Base-by-base conservation (phyloP, 2,797 vertebrate genomes). In the Sandelia bainsii region DNA sequence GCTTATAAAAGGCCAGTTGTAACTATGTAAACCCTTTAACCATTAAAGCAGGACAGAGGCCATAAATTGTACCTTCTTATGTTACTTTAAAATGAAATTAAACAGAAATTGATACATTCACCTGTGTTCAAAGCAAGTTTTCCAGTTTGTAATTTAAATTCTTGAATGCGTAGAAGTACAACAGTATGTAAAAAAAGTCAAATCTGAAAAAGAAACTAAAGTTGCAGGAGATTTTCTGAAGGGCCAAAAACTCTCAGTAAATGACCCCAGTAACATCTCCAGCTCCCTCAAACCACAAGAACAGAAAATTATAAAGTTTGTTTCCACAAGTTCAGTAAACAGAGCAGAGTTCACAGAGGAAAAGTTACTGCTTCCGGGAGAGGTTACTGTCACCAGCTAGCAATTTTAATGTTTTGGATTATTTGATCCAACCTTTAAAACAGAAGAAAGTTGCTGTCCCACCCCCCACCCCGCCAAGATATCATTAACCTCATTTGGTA, bases 371-470 rank as follows among this genome's bases (percentile, higher is more conserved):
- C 42, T 65, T 39, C 32, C 46, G 20, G 12, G 19, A 77, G 22
- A 69, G 8, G 13, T 62, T 60, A 40, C n/a, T 56, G n/a, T 12
- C 1, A 1, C 19, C 8, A 56, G 22, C 9, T 8, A 54, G 16
- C 58, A 39, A 14, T 70, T 37, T 2, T 3, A 42, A 79, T 50
- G 29, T 52, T 75, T 71, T 56, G 39, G 29, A 63, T 20, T 40
- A 9, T 52, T 49, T 45, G 19, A 70, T 78, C 66, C 22, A 27
- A 68, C 46, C 65, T 85, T 62, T 22, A 50, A 83, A 79, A 76
- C 80, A 52, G 81, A 82, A 87, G 74, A 89, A 87, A 87, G 81
- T 72, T 80, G 61, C n/a, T 45, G 56, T 48, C 64, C 63, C 72
- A 56, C 61, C 40, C 61, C 40, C 57, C 72, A 54, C 62, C 37